Conservation (phyloP, 2,797 vertebrate species). For the Chiloscyllium punctatum region DNA sequence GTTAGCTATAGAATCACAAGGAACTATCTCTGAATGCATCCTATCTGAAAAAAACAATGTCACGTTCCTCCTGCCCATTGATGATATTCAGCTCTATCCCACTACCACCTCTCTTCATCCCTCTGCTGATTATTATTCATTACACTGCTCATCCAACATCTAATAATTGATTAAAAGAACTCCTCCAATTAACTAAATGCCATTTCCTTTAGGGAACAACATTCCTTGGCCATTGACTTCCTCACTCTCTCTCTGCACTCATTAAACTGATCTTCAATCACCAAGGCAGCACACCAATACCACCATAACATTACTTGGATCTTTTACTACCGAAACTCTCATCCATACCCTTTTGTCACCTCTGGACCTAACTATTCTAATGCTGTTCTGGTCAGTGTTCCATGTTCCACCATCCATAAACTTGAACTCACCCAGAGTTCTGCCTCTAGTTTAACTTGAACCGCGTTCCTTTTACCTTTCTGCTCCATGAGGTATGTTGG, state of each 20-base stretch:
- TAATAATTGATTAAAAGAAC: neutral
- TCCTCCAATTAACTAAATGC: neutral
- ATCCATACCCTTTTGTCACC: neutral
- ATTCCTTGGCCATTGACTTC: neutral
- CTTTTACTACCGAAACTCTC: neutral
- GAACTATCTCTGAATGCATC: neutral
- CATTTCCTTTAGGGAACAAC: neutral
- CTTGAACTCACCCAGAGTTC: neutral
- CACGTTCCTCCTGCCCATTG: neutral
- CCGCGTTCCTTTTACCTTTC: neutral
- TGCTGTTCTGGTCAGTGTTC: neutral
- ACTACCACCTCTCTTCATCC: neutral
- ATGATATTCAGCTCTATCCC: neutral
- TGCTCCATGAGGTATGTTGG: neutral
- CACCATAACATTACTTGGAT: neutral
- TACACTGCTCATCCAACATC: neutral
- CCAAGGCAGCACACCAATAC: neutral
- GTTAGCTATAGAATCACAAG: neutral
- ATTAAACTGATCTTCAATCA: neutral
- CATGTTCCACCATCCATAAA: neutral
- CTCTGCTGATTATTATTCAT: neutral
- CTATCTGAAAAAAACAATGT: neutral
- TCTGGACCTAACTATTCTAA: neutral
- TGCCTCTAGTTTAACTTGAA: neutral
- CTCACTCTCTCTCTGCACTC: neutral